Evolutionary conservation across 1,140 invertebrate species (phyloP).

Genomic region (Monomorium pharaonis): DNA sequence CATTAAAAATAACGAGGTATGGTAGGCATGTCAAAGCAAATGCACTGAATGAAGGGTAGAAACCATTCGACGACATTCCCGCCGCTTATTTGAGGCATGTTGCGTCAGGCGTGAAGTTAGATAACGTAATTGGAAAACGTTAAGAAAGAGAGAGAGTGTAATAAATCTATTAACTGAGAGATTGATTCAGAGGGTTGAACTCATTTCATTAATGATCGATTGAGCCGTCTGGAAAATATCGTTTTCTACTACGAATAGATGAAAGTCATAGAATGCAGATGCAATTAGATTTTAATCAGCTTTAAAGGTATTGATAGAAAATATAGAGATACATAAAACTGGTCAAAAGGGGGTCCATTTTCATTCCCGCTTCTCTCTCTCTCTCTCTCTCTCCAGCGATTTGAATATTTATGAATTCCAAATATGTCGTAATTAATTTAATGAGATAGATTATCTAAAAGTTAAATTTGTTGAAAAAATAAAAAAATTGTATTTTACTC

Average conservation of each 20-base stretch:
- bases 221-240: background rate
- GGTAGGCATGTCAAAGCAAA: slow-evolving; percentile 33
- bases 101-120: background rate
- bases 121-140: background rate
- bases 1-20: slow-evolving; percentile 57
- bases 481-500: background rate
- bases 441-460: background rate
- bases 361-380: background rate
- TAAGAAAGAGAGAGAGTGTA: background rate
- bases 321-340: background rate
- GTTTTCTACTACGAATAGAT: background rate
- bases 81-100: slow-evolving; percentile 11
- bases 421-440: background rate
- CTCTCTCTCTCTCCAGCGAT: too few species aligned
- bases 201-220: background rate
- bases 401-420: background rate
- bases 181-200: background rate
- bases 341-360: background rate
- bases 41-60: slow-evolving; percentile 10
- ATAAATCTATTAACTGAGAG: background rate
- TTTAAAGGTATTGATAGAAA: background rate
- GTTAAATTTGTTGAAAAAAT: background rate
- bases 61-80: background rate
- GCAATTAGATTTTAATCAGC: background rate
- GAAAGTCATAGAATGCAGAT: background rate